These are phyloP conservation scores for Rotaria magnacalcarata DNA, from an alignment of 2,888 invertebrate species.

Conservation along the genomic window DNA sequence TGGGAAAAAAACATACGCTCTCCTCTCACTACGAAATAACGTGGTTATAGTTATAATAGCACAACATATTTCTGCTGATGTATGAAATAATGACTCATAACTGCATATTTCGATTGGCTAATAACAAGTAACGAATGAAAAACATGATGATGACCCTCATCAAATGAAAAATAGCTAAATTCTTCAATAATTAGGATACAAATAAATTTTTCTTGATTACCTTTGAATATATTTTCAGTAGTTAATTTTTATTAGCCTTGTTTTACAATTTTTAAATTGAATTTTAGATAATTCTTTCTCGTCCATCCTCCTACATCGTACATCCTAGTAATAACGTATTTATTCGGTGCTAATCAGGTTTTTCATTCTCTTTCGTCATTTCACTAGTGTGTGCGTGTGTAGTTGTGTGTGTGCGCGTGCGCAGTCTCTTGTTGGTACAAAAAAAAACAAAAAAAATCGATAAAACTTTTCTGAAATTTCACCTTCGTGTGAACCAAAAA, in stretches of 20 bases:
- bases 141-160: not conserved
- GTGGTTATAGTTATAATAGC: too few relatives aligned
- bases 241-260: not conserved
- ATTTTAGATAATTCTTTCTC: not conserved
- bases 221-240: not conserved
- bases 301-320: not conserved
- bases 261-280: not conserved
- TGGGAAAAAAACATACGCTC: too few relatives aligned
- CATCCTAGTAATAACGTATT: not conserved
- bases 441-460: not conserved
- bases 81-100: too few relatives aligned
- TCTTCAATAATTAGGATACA: not conserved
- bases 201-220: not conserved
- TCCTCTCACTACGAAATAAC: too few relatives aligned
- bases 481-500: conserved; percentile 18
- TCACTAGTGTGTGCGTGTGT: conserved; percentile 14
- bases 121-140: not conserved
- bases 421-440: conserved; percentile 25
- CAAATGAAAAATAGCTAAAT: not conserved
- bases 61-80: too few relatives aligned
- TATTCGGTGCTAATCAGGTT: not conserved
- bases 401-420: conserved; percentile 12
- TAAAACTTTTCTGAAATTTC: conserved; percentile 29
- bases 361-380: not conserved
- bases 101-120: not conserved